Percentiles rank a stretch among this genome's conserved stretches.
Conservation (phyloP, 2,888 invertebrate genomes). For the Acrobasis consociella region DNA sequence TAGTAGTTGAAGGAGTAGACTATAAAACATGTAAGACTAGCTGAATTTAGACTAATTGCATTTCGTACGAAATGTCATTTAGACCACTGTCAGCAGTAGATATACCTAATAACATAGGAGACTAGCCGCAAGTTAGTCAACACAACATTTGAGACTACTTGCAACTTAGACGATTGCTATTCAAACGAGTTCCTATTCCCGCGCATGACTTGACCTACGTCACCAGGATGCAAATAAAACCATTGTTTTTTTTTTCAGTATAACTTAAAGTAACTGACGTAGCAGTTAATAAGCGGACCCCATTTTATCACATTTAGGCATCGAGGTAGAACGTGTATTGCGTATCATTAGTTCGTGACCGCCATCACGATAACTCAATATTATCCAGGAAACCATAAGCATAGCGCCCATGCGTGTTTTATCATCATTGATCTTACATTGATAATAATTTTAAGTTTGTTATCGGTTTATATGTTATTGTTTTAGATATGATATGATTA, state of each 20-base stretch:
- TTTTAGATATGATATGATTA: not conserved
- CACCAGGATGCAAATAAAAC: not conserved
- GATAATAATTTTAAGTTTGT: not conserved
- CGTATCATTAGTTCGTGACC: constrained; percentile 41
- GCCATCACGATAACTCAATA: constrained; percentile 38
- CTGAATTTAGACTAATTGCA: no score
- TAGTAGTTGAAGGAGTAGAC: no score
- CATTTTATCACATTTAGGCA: constrained; percentile 3
- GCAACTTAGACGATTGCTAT: no score
- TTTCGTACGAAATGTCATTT: no score
- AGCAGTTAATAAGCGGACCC: not conserved
- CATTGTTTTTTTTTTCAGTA: not conserved
- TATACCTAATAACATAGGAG: no score
- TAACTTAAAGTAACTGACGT: not conserved
- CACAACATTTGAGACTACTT: no score
- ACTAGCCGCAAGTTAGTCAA: no score
- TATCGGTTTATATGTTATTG: not conserved
- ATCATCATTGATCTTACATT: constrained; percentile 18
- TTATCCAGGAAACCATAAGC: constrained; percentile 33
- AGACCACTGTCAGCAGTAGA: no score
- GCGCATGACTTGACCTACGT: not conserved
- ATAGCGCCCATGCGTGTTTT: constrained; percentile 24
- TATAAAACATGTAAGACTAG: no score
- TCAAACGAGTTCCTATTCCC: no score
- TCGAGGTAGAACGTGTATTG: constrained; percentile 26